Base-by-base conservation (phyloP, 2,113 vertebrate species). In the Hymenochirus boettgeri region DNA sequence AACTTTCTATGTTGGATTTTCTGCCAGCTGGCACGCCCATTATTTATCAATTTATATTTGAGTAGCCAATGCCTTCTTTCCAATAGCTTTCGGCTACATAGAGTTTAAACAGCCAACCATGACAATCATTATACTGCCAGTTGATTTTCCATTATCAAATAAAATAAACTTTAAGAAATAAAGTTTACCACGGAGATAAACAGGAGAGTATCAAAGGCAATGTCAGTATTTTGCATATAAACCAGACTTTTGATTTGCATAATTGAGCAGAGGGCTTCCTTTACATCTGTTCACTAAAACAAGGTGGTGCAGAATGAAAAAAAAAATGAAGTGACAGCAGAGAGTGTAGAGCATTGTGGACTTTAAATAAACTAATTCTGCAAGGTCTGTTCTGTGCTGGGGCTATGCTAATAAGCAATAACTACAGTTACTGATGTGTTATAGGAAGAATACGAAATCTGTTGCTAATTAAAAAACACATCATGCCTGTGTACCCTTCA, bases 171-270 rank as follows among this genome's bases (percentile, higher is more conserved):
- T 59, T 59, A 60, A 60, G 35, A 57, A 67, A 67, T 45, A 27
- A 60, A 45, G 37, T 27, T 67, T 35, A 33, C 60, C 33, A 42
- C 60, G 56, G 47, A 67, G 56, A 31, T 47, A 67, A 58, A 51
- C 65, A 45, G 47, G 45, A 58, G 59, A 27, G 56, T 33, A 60
- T 60, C 33, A 22, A 60, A 59, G 48, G 57, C 65, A 45, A 46
- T 60, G 65, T 67, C 65, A 67, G 65, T 60, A 67, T 60, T 67
- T 67, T 67, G 65, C 65, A 67, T 67, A 67, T 59, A 67, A 67
- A 67, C 65, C 65, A 67, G 65, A 67, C 65, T 67, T 53, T 60
- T 60, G 65, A 67, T 67, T 67, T 67, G 57, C 65, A 67, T 67
- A 67, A 60, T 67, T 67, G 65, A 67, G 65, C 65, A 60, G 56